Evolutionary conservation across 2,113 vertebrate species (phyloP), one percentile per base, ranked within the genome.

Genomic region (Tonatia bakeri): DNA sequence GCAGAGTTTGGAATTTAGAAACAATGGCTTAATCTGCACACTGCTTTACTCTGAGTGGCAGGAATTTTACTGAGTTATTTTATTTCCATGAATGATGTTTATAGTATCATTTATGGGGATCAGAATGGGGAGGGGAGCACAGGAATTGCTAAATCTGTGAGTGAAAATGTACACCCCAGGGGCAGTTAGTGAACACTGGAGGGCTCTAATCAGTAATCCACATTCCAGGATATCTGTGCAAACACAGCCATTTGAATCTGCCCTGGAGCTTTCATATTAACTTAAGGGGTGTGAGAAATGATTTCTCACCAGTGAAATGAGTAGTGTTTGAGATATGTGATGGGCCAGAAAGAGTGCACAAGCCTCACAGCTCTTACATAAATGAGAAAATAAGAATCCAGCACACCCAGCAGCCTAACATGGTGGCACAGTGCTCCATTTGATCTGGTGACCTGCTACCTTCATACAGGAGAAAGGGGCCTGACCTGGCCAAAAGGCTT

Each of bases 301-400:
- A 95, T 75, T 91, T 92, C 64, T 80, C 76, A 33, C 7, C 72
- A 80, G 56, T 87, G 33, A 70, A 87, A 61, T 89, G 47, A 64
- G 43, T 70, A 28, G 17, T 47, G 69, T 81, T 92, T 4, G 19
- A 92, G 88, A 73, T 77, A 72, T 3, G 36, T 56, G 40, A 77
- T 45, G 79, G 19, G 20, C 70, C 28, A 64, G 72, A 88, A 91
- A 81, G 65, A 76, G 14, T 26, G 43, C 38, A 26, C n/a, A 15
- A 79, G 19, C 24, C 38, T 72, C 84, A 94, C 7, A 72, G 61
- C n/a, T 92, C 91, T 76, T 56, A 8, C 52, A 19, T 64, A 75
- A 94, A 76, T 77, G 64, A 97, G 76, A 88, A 70, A 80, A 52
- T n/a, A 36, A 65, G 80, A 94, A 88, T 84, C 79, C 17, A 47